Conservation (phyloP, 2,888 invertebrate species). For the Pristionchus japonicus region DNA sequence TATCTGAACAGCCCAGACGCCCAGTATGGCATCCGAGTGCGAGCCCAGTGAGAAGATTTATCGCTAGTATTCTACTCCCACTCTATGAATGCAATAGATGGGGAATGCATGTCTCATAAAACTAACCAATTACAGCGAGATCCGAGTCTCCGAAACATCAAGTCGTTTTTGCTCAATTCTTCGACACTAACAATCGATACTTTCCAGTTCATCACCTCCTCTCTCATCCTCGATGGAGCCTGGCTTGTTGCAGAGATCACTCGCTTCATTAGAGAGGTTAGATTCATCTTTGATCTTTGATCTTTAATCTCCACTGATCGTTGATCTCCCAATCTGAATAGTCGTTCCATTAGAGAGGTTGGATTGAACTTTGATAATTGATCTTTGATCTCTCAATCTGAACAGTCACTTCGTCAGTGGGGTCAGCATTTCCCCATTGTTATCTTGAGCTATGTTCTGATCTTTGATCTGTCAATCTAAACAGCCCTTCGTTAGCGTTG, state of each 20-base stretch:
- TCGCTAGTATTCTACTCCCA: too few relatives aligned
- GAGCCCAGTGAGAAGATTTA: too few relatives aligned
- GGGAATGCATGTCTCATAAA: too few relatives aligned
- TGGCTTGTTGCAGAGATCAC: conserved; percentile 65
- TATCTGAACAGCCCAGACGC: too few relatives aligned
- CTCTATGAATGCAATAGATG: too few relatives aligned
- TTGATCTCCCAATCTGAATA: conserved; percentile 31
- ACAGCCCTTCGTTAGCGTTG: too few relatives aligned
- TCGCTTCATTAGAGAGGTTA: conserved; percentile 51
- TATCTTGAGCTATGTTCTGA: neutral
- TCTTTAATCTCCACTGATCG: neutral
- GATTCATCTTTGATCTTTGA: neutral
- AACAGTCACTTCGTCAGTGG: conserved; percentile 53
- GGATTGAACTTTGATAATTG: neutral
- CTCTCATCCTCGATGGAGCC: conserved; percentile 60
- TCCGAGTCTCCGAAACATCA: too few relatives aligned
- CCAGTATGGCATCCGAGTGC: too few relatives aligned
- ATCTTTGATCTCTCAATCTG: conserved; percentile 22
- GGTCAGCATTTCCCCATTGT: too few relatives aligned
- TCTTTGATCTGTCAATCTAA: neutral
- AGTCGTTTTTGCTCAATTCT: too few relatives aligned
- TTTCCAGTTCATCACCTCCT: conserved; percentile 61
- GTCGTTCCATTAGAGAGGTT: conserved; percentile 53
- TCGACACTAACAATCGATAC: too few relatives aligned
- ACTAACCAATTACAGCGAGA: too few relatives aligned